Conservation (phyloP, 2,797 vertebrate genomes). For the Simalia tracyae region DNA sequence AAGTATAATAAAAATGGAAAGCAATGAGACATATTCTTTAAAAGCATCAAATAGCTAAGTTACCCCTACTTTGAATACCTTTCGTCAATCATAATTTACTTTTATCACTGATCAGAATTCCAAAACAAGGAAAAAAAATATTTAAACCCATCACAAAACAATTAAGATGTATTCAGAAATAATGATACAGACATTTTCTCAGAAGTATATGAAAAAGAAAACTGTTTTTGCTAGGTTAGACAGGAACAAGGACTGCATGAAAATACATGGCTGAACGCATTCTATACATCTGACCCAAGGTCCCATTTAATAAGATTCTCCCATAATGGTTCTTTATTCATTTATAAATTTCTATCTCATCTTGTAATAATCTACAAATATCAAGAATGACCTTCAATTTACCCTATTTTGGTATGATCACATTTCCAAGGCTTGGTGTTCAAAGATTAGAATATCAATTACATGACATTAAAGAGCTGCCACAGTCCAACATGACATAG, state of each 20-base stretch:
- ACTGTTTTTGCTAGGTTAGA: not conserved
- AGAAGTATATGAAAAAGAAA: not conserved
- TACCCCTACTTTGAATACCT: constrained; percentile 21
- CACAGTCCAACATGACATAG: constrained; percentile 1
- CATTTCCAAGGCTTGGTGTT: not conserved
- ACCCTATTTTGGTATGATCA: not conserved
- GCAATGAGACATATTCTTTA: not conserved
- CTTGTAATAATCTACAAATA: not conserved
- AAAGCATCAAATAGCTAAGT: constrained; percentile 7
- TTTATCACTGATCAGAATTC: not conserved
- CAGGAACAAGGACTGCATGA: not conserved
- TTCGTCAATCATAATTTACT: not conserved
- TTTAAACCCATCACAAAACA: not conserved
- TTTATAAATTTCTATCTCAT: not conserved
- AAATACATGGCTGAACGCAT: not conserved
- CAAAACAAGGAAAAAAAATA: not conserved
- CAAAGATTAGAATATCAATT: not conserved
- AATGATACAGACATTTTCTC: constrained; percentile 8
- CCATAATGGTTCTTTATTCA: not conserved
- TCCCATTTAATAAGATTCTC: not conserved
- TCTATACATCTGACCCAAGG: not conserved
- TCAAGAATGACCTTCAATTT: not conserved
- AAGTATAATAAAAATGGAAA: not conserved
- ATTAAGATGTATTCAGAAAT: constrained; percentile 4
- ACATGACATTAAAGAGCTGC: not conserved